Evolutionary conservation across 37 sponge, comb jelly and placozoan species (phyloP).

Genomic region (Ianthella basta): DNA sequence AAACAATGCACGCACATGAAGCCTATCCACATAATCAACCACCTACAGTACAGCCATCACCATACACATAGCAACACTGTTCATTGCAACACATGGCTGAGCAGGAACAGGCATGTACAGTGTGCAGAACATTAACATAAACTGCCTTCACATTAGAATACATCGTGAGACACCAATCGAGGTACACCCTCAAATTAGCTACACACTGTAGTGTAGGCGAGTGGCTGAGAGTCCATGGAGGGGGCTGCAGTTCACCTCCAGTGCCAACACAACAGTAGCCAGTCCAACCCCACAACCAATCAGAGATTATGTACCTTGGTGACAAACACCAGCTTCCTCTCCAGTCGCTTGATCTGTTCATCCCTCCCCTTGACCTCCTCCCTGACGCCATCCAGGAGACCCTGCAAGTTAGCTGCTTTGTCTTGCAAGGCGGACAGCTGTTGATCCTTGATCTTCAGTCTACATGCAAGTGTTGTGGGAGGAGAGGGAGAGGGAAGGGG

Average conservation of each 20-base stretch:
- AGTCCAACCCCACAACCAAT: no score
- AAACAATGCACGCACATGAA: no score
- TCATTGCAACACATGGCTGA: no score
- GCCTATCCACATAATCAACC: no score
- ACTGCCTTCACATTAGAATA: background rate
- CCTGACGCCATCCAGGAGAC: background rate
- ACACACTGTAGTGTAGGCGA: no score
- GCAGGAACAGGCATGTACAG: no score
- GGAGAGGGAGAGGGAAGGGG: no score
- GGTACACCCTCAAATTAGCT: background rate
- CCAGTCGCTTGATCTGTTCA: constrained; percentile 68
- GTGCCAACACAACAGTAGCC: no score
- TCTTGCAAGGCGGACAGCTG: background rate
- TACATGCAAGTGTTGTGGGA: background rate
- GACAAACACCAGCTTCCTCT: constrained; percentile 66
- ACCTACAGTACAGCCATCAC: no score
- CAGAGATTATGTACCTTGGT: constrained; percentile 50
- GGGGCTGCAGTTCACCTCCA: no score
- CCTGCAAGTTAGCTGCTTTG: background rate
- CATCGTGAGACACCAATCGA: background rate
- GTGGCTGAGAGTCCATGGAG: background rate
- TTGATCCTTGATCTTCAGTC: background rate
- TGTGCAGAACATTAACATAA: no score
- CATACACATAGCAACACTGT: no score
- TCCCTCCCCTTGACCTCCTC: constrained; percentile 31